Evolutionary conservation across 1,140 invertebrate species (phyloP).

Genomic region (Drosophila funebris): DNA sequence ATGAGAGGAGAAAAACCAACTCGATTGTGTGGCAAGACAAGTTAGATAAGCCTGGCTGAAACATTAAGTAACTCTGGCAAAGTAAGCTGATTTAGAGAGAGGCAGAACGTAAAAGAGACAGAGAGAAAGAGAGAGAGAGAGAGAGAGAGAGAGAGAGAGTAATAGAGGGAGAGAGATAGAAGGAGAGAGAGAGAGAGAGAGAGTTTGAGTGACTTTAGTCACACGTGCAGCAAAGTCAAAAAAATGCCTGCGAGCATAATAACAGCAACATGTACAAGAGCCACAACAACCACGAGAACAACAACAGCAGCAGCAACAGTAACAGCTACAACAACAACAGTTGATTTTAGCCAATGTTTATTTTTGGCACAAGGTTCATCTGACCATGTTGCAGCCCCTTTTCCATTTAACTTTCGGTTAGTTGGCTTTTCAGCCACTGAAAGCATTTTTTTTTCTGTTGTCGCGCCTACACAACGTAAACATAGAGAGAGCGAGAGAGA

Average conservation of each 20-base stretch:
- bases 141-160: too few relatives aligned
- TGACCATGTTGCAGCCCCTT: neutral
- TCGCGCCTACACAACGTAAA: slow-evolving; percentile 14
- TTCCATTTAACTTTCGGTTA: slow-evolving; percentile 31
- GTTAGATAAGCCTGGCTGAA: neutral
- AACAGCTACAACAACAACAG: neutral
- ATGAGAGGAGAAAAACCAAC: neutral
- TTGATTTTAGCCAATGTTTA: slow-evolving; percentile 27
- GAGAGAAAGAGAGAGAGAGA: too few relatives aligned
- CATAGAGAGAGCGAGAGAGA: neutral
- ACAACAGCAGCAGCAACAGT: slow-evolving; percentile 2
- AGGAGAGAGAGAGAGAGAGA: too few relatives aligned
- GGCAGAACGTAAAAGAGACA: too few relatives aligned
- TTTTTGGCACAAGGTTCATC: neutral
- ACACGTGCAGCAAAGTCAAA: slow-evolving; percentile 11
- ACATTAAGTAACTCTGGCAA: neutral
- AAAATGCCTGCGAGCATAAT: slow-evolving; percentile 9
- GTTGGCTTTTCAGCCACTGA: slow-evolving; percentile 6
- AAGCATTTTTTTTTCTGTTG: neutral
- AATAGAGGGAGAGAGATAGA: neutral
- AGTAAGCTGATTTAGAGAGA: too few relatives aligned
- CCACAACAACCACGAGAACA: neutral
- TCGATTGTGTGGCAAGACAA: too few relatives aligned
- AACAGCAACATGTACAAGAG: slow-evolving; percentile 10
- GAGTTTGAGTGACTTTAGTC: slow-evolving; percentile 19